phyloP scores from a whole-genome alignment of 2,888 invertebrate genomes.

The Epiblema foenella region DNA sequence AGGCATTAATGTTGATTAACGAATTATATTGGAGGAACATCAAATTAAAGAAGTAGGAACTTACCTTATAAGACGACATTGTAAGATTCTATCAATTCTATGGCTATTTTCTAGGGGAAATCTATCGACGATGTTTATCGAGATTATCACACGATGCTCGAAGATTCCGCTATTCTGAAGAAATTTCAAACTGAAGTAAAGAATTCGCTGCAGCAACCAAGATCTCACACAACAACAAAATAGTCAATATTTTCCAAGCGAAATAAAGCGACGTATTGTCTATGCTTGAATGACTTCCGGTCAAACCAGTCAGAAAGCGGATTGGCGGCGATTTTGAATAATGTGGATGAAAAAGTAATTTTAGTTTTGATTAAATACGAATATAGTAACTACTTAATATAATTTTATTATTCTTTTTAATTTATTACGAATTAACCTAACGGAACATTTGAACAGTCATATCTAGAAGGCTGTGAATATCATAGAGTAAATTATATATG shows the following conservation, averaged over 20 bases:
- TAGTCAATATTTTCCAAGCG: slow-evolving; percentile 38
- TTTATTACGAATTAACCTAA: background rate
- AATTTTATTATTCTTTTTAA: background rate
- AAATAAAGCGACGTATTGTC: slow-evolving; percentile 25
- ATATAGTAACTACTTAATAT: background rate
- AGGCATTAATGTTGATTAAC: background rate
- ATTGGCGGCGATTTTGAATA: slow-evolving; percentile 1
- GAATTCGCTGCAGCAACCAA: background rate
- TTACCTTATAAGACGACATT: slow-evolving; percentile 70
- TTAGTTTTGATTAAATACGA: background rate
- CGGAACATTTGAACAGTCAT: background rate
- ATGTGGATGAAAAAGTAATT: background rate
- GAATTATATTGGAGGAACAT: background rate
- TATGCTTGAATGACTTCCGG: slow-evolving; percentile 26
- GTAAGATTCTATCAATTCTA: slow-evolving; percentile 23
- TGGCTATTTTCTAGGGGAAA: background rate
- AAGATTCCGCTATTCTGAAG: background rate
- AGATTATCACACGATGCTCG: slow-evolving; percentile 1
- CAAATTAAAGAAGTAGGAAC: slow-evolving; percentile 29
- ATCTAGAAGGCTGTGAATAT: too few relatives aligned
- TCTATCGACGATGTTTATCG: background rate
- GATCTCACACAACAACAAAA: slow-evolving; percentile 26
- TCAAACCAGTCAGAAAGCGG: slow-evolving; percentile 9
- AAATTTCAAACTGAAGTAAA: background rate
- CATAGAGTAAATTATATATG: too few relatives aligned